Evolutionary conservation across 2,888 invertebrate species (phyloP), one percentile per base, ranked within the genome.

Genomic region (Helicoverpa assulta): DNA sequence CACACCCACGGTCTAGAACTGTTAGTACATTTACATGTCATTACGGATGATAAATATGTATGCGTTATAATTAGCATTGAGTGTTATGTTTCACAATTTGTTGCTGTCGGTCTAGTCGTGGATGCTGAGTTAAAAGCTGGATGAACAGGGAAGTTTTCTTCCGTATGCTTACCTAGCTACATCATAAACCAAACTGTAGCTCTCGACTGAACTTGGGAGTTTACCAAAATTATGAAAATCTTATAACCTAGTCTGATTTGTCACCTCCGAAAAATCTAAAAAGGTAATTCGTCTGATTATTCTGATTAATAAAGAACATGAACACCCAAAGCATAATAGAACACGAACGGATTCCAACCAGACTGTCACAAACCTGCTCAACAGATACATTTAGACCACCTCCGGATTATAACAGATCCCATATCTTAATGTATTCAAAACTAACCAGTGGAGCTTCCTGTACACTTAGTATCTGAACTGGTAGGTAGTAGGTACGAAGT

Each of bases 1-100:
- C 71, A 78, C 89, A 73, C 91, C 91, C 86, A 90, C 88, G 33
- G 60, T 66, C 68, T 37, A 73, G 71, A 72, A 73, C 84, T 78
- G 80, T 80, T 83, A 75, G 80, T 82, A 73, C 77, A 86, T 88
- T 87, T 82, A 80, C 85, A 88, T 87, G 61, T 70, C 68, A 84
- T 85, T 84, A 78, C 51, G 67, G 75, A 63, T 79, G 53, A 80
- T 80, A 71, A 76, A 82, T 85, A 85, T 80, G 73, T 70, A 80
- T 76, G 71, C 29, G n/a, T 29, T 64, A 55, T 70, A 67, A 81
- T 82, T 82, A 80, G 75, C 77, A 74, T 82, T 29, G 52, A 63
- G 70, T 70, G 40, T 62, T 47, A 57, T 62, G 72, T 81, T 82
- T 67, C 71, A 72, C 80, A 81, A 81, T 70, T 78, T 70, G 56